phyloP scores from a whole-genome alignment of 1,140 invertebrate genomes.

The Hydropsyche tenuis region DNA sequence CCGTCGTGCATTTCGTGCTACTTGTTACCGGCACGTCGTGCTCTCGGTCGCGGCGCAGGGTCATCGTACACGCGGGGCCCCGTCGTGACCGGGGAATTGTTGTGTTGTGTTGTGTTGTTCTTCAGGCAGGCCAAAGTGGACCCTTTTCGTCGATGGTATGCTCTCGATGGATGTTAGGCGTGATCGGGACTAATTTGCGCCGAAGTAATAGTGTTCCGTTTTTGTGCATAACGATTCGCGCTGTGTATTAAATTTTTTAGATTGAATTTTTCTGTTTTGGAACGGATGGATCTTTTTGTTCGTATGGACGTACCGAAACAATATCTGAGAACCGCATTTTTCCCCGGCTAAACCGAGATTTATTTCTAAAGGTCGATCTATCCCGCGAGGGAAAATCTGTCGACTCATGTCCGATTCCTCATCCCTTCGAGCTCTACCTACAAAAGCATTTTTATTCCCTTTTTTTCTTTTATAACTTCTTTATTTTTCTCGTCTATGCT shows the following conservation, averaged over 20 bases:
- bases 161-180: too few relatives aligned
- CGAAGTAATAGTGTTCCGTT: too few relatives aligned
- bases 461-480: not conserved
- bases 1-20: conserved; percentile 25
- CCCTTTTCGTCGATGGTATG: too few relatives aligned
- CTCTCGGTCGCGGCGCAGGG: not conserved
- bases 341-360: conserved; percentile 11
- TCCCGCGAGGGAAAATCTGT: conserved; percentile 18
- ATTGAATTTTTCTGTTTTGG: too few relatives aligned
- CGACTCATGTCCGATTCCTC: conserved; percentile 15
- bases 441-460: conserved; percentile 6
- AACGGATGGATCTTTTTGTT: too few relatives aligned
- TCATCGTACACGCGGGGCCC: not conserved
- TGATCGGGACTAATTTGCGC: too few relatives aligned
- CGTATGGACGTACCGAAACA: too few relatives aligned
- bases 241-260: too few relatives aligned
- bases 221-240: too few relatives aligned
- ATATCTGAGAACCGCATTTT: not conserved
- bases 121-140: too few relatives aligned
- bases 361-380: conserved; percentile 13
- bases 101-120: not conserved
- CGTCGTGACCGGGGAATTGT: conserved; percentile 16
- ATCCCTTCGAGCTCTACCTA: not conserved
- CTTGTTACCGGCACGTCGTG: conserved; percentile 26
- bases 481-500: too few relatives aligned